Conservation (phyloP, 2,888 invertebrate genomes). For the Synanthedon andrenaeformis region DNA sequence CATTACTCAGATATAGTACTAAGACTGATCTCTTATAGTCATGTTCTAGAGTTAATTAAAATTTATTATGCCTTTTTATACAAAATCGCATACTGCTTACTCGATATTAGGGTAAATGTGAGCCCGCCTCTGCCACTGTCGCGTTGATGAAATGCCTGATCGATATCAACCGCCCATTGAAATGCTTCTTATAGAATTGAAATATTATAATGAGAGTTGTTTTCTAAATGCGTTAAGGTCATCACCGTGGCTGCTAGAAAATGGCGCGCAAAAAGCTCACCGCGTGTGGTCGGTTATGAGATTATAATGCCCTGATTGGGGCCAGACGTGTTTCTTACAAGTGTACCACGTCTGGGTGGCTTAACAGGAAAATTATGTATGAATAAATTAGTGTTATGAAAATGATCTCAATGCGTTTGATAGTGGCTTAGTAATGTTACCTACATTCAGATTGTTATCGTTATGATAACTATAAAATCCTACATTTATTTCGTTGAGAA, state of each 20-base stretch:
- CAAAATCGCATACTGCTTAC: not conserved
- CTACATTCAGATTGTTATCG: too few species aligned
- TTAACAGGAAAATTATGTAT: not conserved
- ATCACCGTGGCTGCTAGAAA: conserved; percentile 29
- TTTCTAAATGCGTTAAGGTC: conserved; percentile 14
- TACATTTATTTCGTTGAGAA: too few species aligned
- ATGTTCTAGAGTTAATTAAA: too few species aligned
- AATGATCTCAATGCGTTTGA: too few species aligned
- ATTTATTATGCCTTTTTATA: too few species aligned
- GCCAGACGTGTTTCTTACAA: conserved; percentile 12
- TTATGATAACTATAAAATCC: too few species aligned
- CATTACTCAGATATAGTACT: too few species aligned
- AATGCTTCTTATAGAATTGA: conserved; percentile 44
- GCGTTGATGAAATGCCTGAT: conserved; percentile 60
- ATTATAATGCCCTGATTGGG: conserved; percentile 13
- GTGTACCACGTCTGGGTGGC: conserved; percentile 3
- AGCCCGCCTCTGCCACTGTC: conserved; percentile 32
- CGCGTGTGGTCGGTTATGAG: conserved; percentile 35
- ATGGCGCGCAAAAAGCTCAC: conserved; percentile 36
- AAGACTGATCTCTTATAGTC: too few species aligned
- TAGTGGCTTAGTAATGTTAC: too few species aligned
- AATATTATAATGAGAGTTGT: conserved; percentile 17
- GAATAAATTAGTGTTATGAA: not conserved
- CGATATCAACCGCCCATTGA: conserved; percentile 54
- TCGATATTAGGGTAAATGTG: not conserved